Evolutionary conservation across 2,113 vertebrate genomes (phyloP).

Genomic region (Pterophyllum scalare): DNA sequence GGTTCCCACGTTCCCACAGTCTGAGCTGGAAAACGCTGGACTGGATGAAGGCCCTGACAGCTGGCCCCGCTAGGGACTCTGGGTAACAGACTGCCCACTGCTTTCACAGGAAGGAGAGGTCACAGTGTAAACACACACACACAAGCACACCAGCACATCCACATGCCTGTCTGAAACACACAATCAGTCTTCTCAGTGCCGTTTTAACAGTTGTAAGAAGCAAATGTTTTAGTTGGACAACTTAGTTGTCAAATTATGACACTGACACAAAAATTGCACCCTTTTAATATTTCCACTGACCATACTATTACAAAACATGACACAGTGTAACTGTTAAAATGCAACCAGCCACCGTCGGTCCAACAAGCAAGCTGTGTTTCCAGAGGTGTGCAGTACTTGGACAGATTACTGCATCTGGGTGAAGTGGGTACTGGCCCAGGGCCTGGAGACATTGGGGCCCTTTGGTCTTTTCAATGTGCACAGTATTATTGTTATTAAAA

Average conservation of each 20-base stretch:
- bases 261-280: rapidly evolving
- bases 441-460: no score
- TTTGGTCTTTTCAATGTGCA: no score
- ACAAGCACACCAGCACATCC: conserved; percentile 14
- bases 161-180: not conserved
- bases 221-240: not conserved
- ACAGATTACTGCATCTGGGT: not conserved
- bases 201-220: not conserved
- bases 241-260: not conserved
- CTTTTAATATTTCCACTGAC: not conserved
- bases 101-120: conserved; percentile 73
- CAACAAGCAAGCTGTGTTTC: not conserved
- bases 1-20: conserved; percentile 82
- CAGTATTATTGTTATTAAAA: not conserved
- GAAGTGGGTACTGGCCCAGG: no score
- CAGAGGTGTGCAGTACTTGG: not conserved
- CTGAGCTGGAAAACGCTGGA: conserved; percentile 71
- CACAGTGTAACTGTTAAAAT: not conserved
- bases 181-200: rapidly evolving
- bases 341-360: not conserved
- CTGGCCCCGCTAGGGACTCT: conserved; percentile 62
- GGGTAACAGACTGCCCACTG: conserved; percentile 61
- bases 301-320: not conserved
- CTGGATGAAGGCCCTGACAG: conserved; percentile 78
- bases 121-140: conserved; percentile 61